Evolutionary conservation across 2,888 invertebrate species (phyloP).

Genomic region (Lasius platythorax): DNA sequence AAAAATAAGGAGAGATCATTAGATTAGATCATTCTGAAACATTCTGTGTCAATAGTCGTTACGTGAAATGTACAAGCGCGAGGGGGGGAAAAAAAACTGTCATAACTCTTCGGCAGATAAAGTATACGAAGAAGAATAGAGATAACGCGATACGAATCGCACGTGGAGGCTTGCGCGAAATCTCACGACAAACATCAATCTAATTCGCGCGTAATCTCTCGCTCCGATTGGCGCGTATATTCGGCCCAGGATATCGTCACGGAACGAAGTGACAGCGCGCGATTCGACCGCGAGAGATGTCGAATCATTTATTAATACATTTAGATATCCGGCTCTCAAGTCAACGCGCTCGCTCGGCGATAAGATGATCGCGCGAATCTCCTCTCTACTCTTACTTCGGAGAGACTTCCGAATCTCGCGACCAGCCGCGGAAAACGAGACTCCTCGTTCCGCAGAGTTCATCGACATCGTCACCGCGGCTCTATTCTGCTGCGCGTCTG

Average conservation of each 20-base stretch:
- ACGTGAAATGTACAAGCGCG: background rate
- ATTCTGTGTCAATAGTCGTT: background rate
- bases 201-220: background rate
- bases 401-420: constrained; percentile 5
- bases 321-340: background rate
- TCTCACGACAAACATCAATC: background rate
- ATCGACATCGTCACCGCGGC: constrained; percentile 16
- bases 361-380: constrained; percentile 7
- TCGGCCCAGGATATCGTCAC: no score
- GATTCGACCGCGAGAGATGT: constrained; percentile 2
- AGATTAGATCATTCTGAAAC: background rate
- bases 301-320: constrained; percentile 55
- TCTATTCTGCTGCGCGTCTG: constrained; percentile 18
- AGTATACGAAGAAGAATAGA: background rate
- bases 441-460: constrained; percentile 40
- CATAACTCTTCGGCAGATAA: background rate
- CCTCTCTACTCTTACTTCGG: background rate
- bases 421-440: constrained; percentile 29
- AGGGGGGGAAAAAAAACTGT: background rate
- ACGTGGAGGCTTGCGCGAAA: background rate
- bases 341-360: constrained; percentile 15
- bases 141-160: background rate
- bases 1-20: background rate
- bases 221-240: no score
- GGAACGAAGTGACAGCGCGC: background rate